Evolutionary conservation across 2,797 vertebrate species (phyloP), one percentile per base, ranked within the genome.

Genomic region (Sphenodon punctatus): DNA sequence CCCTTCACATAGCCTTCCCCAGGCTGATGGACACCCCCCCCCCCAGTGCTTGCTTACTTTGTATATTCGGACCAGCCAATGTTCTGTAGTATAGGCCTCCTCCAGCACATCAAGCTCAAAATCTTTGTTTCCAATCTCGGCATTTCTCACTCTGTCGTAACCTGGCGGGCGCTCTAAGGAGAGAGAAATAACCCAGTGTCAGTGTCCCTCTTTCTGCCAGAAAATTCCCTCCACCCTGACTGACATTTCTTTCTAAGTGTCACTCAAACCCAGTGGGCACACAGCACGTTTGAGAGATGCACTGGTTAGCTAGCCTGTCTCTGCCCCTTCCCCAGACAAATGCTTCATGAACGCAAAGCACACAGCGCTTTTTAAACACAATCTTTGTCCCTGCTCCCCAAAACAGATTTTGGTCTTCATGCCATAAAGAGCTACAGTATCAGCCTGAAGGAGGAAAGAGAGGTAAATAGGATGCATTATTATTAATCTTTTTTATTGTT

Each of bases 21-120:
- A 17, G 22, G n/a, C 46, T 30, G 30, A 56, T 32, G 32, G 27
- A 46, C 22, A 10, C 9, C 15, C 36, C 4, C 12, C 8, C 6
- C 39, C 15, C 39, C 16, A 14, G 8, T 46, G 41, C 51, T 43
- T 19, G 53, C 90, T 93, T 80, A 99, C 98, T 97, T 99, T 99
- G 96, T 99, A 99, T 98, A 99, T 99, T 94, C 98, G 97, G 78
- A 99, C 98, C 64, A 99, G 96, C 98, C 98, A 99, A 82, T 99
- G 98, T 91, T 99, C 98, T 94, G 98, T 99, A 63, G 98, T 99
- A 89, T 99, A 99, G 0, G 98, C 98, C 94, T 99, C 98, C 92
- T 99, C 98, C 91, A 99, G 87, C 73, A 99, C 98, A 6, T 99
- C 98, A 92, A 99, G 97, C 83, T 99, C 98, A 76, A 99, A 99